Base-by-base conservation (phyloP, 2,888 invertebrate genomes). In the Philereme transversata region DNA sequence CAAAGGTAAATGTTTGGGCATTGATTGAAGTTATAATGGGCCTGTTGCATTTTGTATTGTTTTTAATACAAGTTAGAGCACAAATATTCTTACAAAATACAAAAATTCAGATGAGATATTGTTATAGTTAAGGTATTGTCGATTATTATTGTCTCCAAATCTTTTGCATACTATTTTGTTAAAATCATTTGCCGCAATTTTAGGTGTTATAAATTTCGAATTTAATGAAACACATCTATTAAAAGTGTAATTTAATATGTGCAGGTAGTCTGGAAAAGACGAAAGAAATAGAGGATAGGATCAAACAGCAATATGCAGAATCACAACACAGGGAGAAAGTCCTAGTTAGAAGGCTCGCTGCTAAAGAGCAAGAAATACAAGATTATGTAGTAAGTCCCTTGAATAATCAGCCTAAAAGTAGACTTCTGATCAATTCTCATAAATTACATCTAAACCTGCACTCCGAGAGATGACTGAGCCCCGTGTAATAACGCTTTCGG, bases 331-430 rank as follows among this genome's bases (percentile, higher is more conserved):
- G 98, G 76, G 99, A 99, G 88, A 97, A 97, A 89, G 96, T 98
- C 69, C 95, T 99, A 74, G 96, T 98, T 74, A 96, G 98, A 79
- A 94, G 98, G 78, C 94, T 99, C 72, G 97, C 98, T 65, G 96
- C 97, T 70, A 99, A 99, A 91, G 99, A 99, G 84, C 98, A 99
- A 87, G 99, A 99, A 92, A 95, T 98, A 86, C 98, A 99, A 90
- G 98, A 99, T 92, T 97, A 97, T 93, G 96, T 97, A 93, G 98
- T 98, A 94, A 94, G 96, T 83, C 68, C 10, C 38, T 55, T 51
- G 5, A 49, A 49, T 34, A 50, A 9, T 51, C 6, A 49, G 10
- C 34, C 5, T 35, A 34, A 40, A 40, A 8, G 40, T 40, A 40
- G 8, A 5, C 40, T 40, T 40, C 36, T 6, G 36, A 22, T 22